Evolutionary conservation across 2,113 vertebrate genomes (phyloP).

Genomic region (Crotalus horridus): DNA sequence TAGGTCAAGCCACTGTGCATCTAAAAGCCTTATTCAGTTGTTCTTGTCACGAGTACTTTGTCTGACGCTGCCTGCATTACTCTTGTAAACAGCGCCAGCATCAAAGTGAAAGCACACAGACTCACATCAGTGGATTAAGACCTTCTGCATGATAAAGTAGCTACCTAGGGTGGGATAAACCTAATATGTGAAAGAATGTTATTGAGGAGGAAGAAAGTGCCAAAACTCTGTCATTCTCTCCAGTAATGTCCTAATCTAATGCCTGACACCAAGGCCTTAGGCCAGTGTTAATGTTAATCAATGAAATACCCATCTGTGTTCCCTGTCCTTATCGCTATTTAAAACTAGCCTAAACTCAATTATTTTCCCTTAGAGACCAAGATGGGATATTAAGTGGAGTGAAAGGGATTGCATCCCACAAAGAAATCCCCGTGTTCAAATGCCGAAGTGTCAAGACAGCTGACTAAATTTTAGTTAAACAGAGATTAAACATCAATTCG

Average conservation of each 20-base stretch:
- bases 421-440: conserved; percentile 88
- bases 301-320: conserved; percentile 97
- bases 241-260: conserved; percentile 98
- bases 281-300: conserved; percentile 97
- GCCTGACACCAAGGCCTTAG: conserved; percentile 94
- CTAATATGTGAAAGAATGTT: conserved; percentile 99
- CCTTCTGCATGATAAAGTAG: conserved; percentile 99
- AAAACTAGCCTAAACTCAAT: conserved; percentile 99
- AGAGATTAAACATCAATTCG: conserved; percentile 85
- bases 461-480: conserved; percentile 95
- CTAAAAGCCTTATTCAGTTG: conserved; percentile 92
- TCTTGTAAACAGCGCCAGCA: conserved; percentile 89
- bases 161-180: conserved; percentile 99
- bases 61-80: conserved; percentile 91
- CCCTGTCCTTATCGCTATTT: conserved; percentile 95
- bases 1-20: conserved; percentile 81
- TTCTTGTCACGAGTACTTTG: conserved; percentile 98
- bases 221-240: conserved; percentile 99
- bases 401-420: conserved; percentile 87
- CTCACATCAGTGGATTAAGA: conserved; percentile 99
- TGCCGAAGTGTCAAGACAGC: conserved; percentile 86
- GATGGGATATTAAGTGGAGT: conserved; percentile 96
- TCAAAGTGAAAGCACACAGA: conserved; percentile 96
- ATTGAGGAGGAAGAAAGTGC: conserved; percentile 99
- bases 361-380: conserved; percentile 98